Base-by-base conservation (phyloP, 2,797 vertebrate species). In the Anguilla megastoma region DNA sequence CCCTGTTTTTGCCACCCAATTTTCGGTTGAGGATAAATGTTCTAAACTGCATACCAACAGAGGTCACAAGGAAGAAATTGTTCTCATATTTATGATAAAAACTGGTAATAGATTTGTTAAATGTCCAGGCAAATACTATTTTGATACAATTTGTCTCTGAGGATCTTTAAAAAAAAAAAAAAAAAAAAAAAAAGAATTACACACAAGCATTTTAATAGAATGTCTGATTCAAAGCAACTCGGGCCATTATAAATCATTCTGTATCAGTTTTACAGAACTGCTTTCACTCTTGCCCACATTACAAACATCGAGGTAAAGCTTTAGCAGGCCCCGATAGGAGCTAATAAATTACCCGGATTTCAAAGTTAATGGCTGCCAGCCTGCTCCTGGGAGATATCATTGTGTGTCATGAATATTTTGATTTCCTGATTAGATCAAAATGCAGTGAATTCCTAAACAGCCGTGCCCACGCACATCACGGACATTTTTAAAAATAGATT, bases 321-420 rank as follows among this genome's bases (percentile, higher is more conserved):
- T 98, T 98, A 98, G 97, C 97, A 98, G 97, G 97, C 97, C 97
- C 97, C 98, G 98, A 99, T 99, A 99, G 99, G 97, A 98, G 98
- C 96, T 99, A 99, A 99, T 99, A 99, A 99, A 99, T 98, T 98
- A 98, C 97, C 97, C 97, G 97, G 97, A 98, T 99, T 98, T 99
- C 96, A 97, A 98, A 99, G 99, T 98, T 98, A 99, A 99, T 97
- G 97, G 97, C 97, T 96, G 97, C 97, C 98, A 97, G 97, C 97
- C 98, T 99, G 98, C 97, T 97, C 97, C 96, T 94, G 97, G 96
- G 97, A 99, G 98, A 99, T 99, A 99, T 98, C 98, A 98, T 97
- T 98, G 97, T 98, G 97, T 98, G 98, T 98, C 97, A 97, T 99
- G 97, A 98, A 98, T 99, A 99, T 98, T 98, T 98, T 97, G 98